Evolutionary conservation across 2,888 invertebrate genomes (phyloP), one percentile per base, ranked within the genome.

Genomic region (Athalia cordata): DNA sequence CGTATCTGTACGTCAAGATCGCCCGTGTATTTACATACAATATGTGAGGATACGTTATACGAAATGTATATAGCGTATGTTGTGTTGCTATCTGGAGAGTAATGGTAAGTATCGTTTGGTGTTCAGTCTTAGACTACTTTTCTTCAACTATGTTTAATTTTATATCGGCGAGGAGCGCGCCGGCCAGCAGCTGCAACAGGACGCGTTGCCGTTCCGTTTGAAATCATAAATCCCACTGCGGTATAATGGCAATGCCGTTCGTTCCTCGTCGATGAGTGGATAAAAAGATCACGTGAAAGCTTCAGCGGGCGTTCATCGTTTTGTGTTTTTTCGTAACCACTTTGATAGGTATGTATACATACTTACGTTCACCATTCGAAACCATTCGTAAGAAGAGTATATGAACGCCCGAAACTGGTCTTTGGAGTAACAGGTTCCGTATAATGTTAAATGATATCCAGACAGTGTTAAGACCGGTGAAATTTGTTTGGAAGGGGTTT

Each of bases 271-370:
- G 57, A 72, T 72, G 72, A 72, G 72, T 59, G 72, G 72, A 52
- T 72, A 59, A 72, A 72, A 13, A 59, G 57, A 72, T 13, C 59
- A 72, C 59, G 72, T 72, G 72, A 72, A 72, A 72, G 72, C 47
- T 9, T 72, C 70, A 9, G 4, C 55, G 55, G 9, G 9, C 55
- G 6, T 68, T 45, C 15, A 59, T 45, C 4, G 45, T 47, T 70
- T 72, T 72, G 4, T 72, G 29, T 67, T 67, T 29, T 67, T 49
- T 49, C 3, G 15, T 49, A 66, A n/a, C 66, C 13, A 29, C 29
- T 29, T 29, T 4, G 66, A 66, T 66, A 66, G 66, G 29, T 29
- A 29, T 29, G 29, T 29, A 29, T 29, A 29, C 29, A 29, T 29
- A n/a, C 47, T 9, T 66, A 49, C 49, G 49, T 49, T 13, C 45